Conservation (phyloP, 2,113 vertebrate species). For the Cygnus buccinator region DNA sequence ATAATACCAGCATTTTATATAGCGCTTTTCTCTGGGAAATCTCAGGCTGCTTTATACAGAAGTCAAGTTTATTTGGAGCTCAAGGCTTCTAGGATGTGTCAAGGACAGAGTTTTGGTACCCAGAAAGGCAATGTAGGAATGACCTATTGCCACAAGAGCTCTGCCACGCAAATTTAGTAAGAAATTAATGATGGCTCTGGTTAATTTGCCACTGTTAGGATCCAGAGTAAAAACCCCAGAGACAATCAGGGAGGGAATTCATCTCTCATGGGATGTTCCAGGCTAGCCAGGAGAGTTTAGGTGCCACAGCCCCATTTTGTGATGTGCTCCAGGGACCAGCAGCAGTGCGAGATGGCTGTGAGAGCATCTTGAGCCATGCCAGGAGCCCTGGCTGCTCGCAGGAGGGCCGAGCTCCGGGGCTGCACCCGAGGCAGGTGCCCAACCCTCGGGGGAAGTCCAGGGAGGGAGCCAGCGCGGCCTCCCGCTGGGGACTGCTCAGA, state of each 20-base stretch:
- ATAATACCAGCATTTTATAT: neutral
- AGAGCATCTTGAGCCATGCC: neutral
- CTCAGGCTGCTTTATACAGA: neutral
- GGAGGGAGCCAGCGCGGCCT: neutral
- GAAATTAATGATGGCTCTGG: neutral
- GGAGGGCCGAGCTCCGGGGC: neutral
- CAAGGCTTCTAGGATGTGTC: conserved; percentile 26
- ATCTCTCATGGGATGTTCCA: neutral
- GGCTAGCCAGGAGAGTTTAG: neutral
- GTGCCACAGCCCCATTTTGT: fast-evolving
- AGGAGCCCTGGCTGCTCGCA: fast-evolving
- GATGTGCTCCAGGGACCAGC: neutral
- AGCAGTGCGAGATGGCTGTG: fast-evolving
- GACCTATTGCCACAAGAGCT: neutral
- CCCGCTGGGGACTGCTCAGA: fast-evolving
- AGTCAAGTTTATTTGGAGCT: conserved; percentile 52
- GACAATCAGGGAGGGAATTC: neutral
- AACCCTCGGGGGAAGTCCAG: neutral
- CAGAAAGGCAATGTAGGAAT: neutral
- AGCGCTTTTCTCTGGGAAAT: neutral
- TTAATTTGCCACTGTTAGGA: neutral
- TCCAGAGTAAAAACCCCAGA: neutral
- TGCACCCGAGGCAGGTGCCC: neutral
- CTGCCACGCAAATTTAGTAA: neutral
- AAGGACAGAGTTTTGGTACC: conserved; percentile 50